Percentiles rank a stretch among this genome's conserved stretches.
Evolutionary conservation across 1,140 invertebrate genomes (phyloP).

Genomic region (Halictus rubicundus): DNA sequence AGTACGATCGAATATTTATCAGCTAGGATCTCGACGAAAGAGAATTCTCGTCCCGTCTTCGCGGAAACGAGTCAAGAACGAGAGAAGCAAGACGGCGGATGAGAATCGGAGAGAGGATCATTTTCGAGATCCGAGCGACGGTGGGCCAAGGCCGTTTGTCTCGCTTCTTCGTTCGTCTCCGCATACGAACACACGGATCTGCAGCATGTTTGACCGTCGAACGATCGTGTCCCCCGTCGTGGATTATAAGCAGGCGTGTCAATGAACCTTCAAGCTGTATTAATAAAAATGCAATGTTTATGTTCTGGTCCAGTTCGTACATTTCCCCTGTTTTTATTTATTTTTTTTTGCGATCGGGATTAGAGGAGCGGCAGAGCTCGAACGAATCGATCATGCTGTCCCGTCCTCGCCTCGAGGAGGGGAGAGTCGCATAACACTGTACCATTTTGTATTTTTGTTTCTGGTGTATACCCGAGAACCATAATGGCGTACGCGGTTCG

Average conservation of each 20-base stretch:
- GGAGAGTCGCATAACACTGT: no score
- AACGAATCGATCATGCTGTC: no score
- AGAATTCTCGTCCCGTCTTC: not conserved
- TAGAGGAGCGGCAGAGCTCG: no score
- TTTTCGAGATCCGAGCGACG: conserved; percentile 3
- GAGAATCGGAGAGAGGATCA: conserved; percentile 15
- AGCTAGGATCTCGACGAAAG: not conserved
- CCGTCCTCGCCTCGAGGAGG: no score
- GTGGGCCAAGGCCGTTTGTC: not conserved
- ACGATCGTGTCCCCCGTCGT: conserved; percentile 6
- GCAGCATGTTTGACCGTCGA: conserved; percentile 28
- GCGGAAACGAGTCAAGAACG: no score
- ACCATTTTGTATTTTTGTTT: no score
- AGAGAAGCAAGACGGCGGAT: not conserved
- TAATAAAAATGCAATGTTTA: conserved; percentile 72
- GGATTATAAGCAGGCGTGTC: conserved; percentile 59
- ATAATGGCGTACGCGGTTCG: no score
- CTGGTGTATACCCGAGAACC: no score
- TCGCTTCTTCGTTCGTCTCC: conserved; percentile 39
- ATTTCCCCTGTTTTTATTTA: conserved; percentile 61
- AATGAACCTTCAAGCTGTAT: conserved; percentile 62
- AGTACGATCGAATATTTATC: conserved; percentile 38
- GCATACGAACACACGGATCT: conserved; percentile 10
- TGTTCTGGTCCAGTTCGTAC: conserved; percentile 66
- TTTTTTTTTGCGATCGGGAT: not conserved